These are phyloP conservation scores for Electrophaes corylata DNA, from an alignment of 2,888 invertebrate genomes.

Conservation along the genomic window DNA sequence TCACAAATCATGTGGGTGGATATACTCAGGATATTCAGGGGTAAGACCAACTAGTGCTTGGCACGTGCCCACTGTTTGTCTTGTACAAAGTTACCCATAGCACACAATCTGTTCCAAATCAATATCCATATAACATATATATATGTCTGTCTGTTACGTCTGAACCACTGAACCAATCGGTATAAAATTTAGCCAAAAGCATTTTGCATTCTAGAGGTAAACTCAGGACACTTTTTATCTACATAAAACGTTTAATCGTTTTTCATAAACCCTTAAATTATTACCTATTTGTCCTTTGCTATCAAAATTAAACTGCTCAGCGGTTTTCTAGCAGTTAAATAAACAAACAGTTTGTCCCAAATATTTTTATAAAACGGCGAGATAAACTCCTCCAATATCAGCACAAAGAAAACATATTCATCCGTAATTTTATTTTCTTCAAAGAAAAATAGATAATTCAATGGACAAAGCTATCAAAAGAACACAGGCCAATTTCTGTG, in stretches of 20 bases:
- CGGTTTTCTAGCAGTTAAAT: too few relatives aligned
- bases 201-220: too few relatives aligned
- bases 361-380: too few relatives aligned
- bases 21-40: not conserved
- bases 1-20: not conserved
- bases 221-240: too few relatives aligned
- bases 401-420: conserved; percentile 32
- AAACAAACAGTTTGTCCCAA: too few relatives aligned
- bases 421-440: conserved; percentile 33
- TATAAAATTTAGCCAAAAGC: too few relatives aligned
- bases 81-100: not conserved
- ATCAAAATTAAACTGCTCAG: too few relatives aligned
- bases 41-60: not conserved
- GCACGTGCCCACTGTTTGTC: not conserved
- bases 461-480: conserved; percentile 11
- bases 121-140: not conserved
- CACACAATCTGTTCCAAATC: conserved; percentile 7
- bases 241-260: too few relatives aligned
- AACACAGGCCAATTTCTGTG: conserved; percentile 41
- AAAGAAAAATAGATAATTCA: conserved; percentile 41
- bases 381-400: conserved; percentile 16
- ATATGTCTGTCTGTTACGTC: not conserved
- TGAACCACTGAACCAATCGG: too few relatives aligned
- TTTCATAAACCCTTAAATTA: too few relatives aligned
- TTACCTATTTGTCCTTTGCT: too few relatives aligned